Percentiles rank a stretch among this genome's conserved stretches.
Conservation (phyloP, 1,140 invertebrate species). For the Nebria ingens region DNA sequence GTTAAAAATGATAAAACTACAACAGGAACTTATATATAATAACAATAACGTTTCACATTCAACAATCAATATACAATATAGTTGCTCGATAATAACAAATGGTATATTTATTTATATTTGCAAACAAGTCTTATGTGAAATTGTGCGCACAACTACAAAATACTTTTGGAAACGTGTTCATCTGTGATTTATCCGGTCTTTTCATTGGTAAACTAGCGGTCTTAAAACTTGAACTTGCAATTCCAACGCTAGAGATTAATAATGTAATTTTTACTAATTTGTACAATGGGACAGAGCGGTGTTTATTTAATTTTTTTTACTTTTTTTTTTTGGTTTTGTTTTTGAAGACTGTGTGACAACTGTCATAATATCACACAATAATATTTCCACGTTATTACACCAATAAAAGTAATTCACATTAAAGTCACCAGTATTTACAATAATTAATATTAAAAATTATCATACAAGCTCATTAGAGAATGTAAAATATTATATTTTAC, state of each 20-base stretch:
- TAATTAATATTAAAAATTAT: too few species aligned
- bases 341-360: too few species aligned
- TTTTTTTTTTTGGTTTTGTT: too few species aligned
- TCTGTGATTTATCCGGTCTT: neutral
- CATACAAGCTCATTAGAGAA: too few species aligned
- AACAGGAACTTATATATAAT: too few species aligned
- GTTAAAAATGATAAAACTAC: too few species aligned
- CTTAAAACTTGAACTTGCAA: neutral
- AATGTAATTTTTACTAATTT: constrained; percentile 9
- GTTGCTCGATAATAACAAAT: neutral
- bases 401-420: constrained; percentile 3
- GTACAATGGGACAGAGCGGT: constrained; percentile 6
- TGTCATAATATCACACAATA: too few species aligned
- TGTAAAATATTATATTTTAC: too few species aligned
- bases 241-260: constrained; percentile 3
- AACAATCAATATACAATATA: too few species aligned
- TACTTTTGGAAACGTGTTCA: neutral
- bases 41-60: too few species aligned
- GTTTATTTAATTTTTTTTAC: too few species aligned
- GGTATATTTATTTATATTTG: neutral
- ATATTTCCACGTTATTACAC: neutral
- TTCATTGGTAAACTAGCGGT: neutral
- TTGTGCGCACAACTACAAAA: neutral
- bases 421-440: constrained; percentile 7
- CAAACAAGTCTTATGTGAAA: neutral